A percentile compares a stretch with the other conserved stretches of the same genome.
These are phyloP conservation scores for Smittia aterrima DNA, from an alignment of 2,888 invertebrate species.

Conservation along the genomic window DNA sequence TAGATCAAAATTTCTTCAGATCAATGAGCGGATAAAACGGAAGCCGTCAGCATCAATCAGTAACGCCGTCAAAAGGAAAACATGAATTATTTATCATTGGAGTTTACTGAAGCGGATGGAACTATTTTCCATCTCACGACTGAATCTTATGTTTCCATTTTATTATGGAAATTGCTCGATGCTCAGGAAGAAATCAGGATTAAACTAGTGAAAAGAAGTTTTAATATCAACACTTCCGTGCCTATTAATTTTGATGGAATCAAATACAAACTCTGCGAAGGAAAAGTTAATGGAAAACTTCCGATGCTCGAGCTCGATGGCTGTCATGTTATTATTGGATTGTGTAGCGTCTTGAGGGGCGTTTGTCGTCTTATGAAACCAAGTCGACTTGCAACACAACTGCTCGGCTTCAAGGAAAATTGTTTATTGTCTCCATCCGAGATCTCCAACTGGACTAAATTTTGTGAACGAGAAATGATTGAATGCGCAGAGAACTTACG, in stretches of 20 bases:
- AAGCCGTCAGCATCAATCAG: background rate
- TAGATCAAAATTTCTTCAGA: slow-evolving; percentile 31
- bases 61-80: background rate
- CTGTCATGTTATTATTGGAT: slow-evolving; percentile 9
- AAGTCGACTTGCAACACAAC: slow-evolving; percentile 45
- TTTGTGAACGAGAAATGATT: slow-evolving; percentile 83
- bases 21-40: background rate
- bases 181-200: background rate
- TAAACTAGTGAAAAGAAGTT: background rate
- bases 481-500: slow-evolving; percentile 58
- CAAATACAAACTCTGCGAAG: background rate
- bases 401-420: slow-evolving; percentile 76
- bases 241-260: background rate
- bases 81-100: background rate
- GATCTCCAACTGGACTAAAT: slow-evolving; percentile 84
- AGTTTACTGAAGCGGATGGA: background rate
- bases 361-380: background rate
- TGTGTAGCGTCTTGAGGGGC: slow-evolving; percentile 45
- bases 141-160: slow-evolving; percentile 9
- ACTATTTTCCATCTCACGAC: slow-evolving; percentile 4
- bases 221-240: background rate
- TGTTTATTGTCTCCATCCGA: slow-evolving; percentile 82
- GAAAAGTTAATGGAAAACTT: background rate
- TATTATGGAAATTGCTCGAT: slow-evolving; percentile 10
- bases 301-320: slow-evolving; percentile 45